phyloP scores from a whole-genome alignment of 2,113 vertebrate species.

The Pterocles gutturalis region DNA sequence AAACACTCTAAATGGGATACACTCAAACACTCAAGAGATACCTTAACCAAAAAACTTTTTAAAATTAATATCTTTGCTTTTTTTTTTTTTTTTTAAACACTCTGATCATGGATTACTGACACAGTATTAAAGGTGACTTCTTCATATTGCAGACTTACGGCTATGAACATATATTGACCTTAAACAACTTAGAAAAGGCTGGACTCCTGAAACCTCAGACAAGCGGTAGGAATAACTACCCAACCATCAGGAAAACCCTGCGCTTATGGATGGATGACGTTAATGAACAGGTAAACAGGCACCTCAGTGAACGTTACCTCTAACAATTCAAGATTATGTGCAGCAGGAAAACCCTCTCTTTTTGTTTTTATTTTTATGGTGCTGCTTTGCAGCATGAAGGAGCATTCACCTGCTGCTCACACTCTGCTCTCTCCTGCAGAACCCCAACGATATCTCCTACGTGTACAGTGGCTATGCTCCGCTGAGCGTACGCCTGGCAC shows the following conservation, averaged over 20 bases:
- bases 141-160: conserved; percentile 88
- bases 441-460: conserved; percentile 95
- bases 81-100: background rate
- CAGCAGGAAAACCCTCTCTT: fast-evolving
- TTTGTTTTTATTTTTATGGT: background rate
- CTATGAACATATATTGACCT: conserved; percentile 92
- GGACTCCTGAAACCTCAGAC: conserved; percentile 90
- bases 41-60: too few relatives aligned
- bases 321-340: background rate
- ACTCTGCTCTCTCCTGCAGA: conserved; percentile 75
- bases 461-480: conserved; percentile 98
- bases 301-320: fast-evolving
- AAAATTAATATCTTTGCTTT: background rate
- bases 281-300: conserved; percentile 87
- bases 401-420: background rate
- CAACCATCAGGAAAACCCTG: conserved; percentile 94
- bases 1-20: background rate
- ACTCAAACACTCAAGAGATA: background rate
- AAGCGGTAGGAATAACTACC: conserved; percentile 91
- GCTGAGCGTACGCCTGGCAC: conserved; percentile 92
- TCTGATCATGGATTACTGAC: background rate
- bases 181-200: conserved; percentile 93
- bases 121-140: background rate
- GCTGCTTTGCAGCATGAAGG: background rate
- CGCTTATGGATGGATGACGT: conserved; percentile 98